Base-by-base conservation (phyloP, 2,888 invertebrate genomes). In the Hypena proboscidalis region DNA sequence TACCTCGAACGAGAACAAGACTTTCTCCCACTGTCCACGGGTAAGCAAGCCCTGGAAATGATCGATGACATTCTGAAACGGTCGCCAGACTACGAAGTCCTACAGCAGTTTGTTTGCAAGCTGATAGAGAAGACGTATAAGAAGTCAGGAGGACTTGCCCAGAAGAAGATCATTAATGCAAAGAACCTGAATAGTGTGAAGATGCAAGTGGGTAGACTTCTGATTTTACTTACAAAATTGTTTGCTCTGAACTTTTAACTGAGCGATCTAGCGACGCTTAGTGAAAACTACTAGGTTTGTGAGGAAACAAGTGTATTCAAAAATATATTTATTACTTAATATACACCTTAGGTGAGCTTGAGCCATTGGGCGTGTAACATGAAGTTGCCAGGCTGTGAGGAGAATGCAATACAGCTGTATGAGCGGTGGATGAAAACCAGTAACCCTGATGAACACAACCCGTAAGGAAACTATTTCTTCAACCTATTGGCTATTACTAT, bases 51-150 rank as follows among this genome's bases (percentile, higher is more conserved):
- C 26, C 80, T 97, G 4, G 77, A 77, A 17, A 92, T 91, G 56
- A 90, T 95, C 4, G 92, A 93, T 57, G 83, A 81, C 11, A 92
- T 94, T 25, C 73, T 95, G 4, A 91, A 92, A n/a, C 91, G 94
- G 11, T 92, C 92, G 0, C 81, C 93, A 0, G 87, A 92, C 25
- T 94, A 93, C 70, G 94, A 94, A 4, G 90, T 92, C 43, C 94
- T 93, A 80, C 94, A 93, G 94, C 92, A 91, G 65, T 96, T 94
- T 67, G 88, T 96, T 74, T 81, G 92, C 38, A 85, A 92, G 7
- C 82, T 96, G 3, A 80, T 97, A 7, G 75, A 85, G 0, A 93
- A 94, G 0, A 92, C 93, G 11, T 96, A 95, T 70, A 56, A 84
- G 31, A 81, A 86, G 40, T 76, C 93, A 1, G 94, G 93, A 0